These are phyloP conservation scores for Hippocampus kuda DNA, from an alignment of 2,797 vertebrate genomes.

Conservation along the genomic window DNA sequence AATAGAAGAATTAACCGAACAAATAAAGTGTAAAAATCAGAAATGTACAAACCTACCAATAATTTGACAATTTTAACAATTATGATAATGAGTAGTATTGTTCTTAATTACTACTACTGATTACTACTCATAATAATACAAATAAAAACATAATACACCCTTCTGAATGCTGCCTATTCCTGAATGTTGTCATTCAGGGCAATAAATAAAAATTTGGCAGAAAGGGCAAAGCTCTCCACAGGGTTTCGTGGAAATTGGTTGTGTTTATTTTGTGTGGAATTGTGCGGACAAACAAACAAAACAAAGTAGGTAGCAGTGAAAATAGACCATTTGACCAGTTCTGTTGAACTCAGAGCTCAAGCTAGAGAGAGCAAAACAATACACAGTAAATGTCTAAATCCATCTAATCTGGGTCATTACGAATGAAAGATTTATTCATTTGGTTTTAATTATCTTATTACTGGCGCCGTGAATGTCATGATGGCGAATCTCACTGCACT, in stretches of 20 bases:
- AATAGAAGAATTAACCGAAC: background rate
- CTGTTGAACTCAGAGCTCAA: background rate
- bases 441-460: too few relatives aligned
- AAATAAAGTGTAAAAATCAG: background rate
- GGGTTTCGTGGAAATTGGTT: background rate
- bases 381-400: background rate
- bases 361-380: background rate
- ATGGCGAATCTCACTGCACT: slow-evolving; percentile 27
- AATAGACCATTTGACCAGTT: background rate
- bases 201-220: background rate
- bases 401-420: background rate
- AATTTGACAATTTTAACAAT: background rate
- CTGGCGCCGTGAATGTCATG: background rate
- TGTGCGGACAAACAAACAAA: background rate
- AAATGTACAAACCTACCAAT: too few relatives aligned
- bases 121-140: background rate
- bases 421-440: too few relatives aligned
- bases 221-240: background rate
- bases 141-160: background rate
- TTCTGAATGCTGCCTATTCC: background rate
- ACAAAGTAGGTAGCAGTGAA: background rate
- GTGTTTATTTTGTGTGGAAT: background rate
- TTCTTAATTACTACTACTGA: background rate
- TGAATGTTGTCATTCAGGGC: background rate
- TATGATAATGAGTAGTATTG: background rate